Evolutionary conservation across 2,113 vertebrate species (phyloP).

Genomic region (Callithrix jacchus): DNA sequence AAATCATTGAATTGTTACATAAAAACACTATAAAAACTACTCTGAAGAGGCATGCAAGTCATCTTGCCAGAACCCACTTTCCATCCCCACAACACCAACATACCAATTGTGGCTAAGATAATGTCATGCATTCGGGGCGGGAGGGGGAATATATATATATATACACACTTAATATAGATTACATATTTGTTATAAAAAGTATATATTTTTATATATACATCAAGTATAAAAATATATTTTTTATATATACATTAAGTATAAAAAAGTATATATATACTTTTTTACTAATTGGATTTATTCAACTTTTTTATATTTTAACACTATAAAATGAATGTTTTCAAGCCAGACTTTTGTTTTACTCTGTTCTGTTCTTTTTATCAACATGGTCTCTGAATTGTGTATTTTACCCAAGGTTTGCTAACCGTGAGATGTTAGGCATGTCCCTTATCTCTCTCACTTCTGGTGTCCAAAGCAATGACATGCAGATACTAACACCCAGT

Average conservation of each 20-base stretch:
- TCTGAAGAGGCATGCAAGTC: neutral
- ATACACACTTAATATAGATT: too few relatives aligned
- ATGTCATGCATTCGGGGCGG: neutral
- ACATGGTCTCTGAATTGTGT: neutral
- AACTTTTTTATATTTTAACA: neutral
- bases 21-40: conserved; percentile 14
- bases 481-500: neutral
- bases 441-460: neutral
- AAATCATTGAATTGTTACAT: neutral
- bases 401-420: neutral
- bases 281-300: neutral
- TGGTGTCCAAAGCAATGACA: neutral
- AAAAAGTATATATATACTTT: neutral
- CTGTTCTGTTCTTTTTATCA: neutral
- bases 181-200: too few relatives aligned
- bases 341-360: neutral
- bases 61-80: neutral
- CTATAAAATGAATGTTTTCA: neutral
- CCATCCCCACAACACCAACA: neutral
- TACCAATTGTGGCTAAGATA: neutral
- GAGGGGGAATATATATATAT: neutral
- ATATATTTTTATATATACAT: too few relatives aligned
- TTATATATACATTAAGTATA: too few relatives aligned
- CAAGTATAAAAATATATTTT: too few relatives aligned
- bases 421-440: neutral